Conservation (phyloP, 2,888 invertebrate genomes). For the Bellardia pandia region DNA sequence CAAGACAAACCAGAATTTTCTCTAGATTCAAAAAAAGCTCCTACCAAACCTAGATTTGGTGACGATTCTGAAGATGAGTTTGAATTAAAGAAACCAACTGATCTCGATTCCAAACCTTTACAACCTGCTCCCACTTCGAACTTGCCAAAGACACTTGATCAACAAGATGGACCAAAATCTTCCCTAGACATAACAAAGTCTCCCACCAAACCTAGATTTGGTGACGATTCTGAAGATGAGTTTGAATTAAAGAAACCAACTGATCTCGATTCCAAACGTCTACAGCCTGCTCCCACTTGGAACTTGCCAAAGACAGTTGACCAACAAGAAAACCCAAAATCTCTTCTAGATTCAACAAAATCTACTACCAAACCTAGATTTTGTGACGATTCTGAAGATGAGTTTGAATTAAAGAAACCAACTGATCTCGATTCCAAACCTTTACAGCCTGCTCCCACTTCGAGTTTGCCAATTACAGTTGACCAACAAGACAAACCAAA, state of each 20-base stretch:
- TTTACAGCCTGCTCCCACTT: too few species aligned
- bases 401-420: background rate
- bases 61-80: background rate
- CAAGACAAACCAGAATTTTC: background rate
- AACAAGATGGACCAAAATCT: constrained; percentile 1
- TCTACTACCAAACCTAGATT: constrained; percentile 33
- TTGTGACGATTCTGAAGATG: constrained; percentile 20
- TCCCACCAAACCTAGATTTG: constrained; percentile 10
- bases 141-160: background rate
- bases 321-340: background rate
- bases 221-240: constrained; percentile 46
- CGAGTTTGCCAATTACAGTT: background rate
- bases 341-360: background rate
- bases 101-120: background rate
- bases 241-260: background rate
- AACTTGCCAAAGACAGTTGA: background rate
- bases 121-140: background rate
- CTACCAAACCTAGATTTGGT: background rate
- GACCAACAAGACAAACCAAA: background rate
- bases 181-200: constrained; percentile 8
- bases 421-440: background rate
- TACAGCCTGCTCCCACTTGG: background rate
- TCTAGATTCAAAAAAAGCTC: background rate
- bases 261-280: background rate
- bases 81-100: constrained; percentile 1